Evolutionary conservation across 2,113 vertebrate species (phyloP).

Genomic region (Calyptomena viridis): DNA sequence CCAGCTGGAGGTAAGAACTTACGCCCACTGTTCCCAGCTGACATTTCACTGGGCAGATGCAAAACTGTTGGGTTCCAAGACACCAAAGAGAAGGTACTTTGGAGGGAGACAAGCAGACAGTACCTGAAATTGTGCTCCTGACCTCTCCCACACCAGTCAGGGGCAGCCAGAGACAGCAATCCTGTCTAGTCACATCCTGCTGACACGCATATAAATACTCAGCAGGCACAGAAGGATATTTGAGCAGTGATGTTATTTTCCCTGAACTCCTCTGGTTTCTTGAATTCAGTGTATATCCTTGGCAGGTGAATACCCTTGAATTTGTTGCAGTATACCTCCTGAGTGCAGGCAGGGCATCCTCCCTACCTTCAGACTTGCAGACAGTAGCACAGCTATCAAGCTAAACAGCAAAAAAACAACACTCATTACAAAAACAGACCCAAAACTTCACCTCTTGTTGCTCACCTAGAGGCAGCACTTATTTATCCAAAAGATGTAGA

Average conservation of each 20-base stretch:
- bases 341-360: neutral
- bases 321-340: neutral
- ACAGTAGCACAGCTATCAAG: neutral
- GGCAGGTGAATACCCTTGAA: neutral
- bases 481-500: neutral
- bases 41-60: neutral
- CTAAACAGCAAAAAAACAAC: neutral
- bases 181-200: conserved; percentile 8
- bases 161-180: neutral
- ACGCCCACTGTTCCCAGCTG: neutral
- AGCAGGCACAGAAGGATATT: conserved; percentile 28
- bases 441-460: neutral
- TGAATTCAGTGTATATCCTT: neutral
- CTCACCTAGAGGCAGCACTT: neutral
- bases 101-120: neutral
- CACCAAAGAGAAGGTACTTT: neutral
- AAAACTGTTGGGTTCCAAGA: neutral
- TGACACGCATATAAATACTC: neutral
- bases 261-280: conserved; percentile 3
- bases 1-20: neutral
- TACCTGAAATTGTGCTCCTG: neutral
- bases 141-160: neutral
- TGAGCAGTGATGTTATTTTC: neutral
- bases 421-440: neutral
- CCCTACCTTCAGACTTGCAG: neutral